phyloP scores from a whole-genome alignment of 2,888 invertebrate species.

The Pyrgus malvae region DNA sequence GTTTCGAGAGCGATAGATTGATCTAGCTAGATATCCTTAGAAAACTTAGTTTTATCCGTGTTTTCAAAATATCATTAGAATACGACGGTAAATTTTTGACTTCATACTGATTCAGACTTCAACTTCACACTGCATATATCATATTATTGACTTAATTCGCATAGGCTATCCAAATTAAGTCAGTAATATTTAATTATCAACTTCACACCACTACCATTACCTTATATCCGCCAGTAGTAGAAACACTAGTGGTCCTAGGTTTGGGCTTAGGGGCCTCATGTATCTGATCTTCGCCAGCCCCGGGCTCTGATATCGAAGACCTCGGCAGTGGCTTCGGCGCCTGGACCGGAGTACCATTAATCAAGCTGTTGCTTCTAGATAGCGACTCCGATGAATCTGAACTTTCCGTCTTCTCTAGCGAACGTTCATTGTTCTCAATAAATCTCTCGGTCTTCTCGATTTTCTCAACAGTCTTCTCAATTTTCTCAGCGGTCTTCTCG shows the following conservation, averaged over 20 bases:
- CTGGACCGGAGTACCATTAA: constrained; percentile 70
- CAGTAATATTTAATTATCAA: no score
- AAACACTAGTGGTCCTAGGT: constrained; percentile 85
- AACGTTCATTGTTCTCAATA: constrained; percentile 36
- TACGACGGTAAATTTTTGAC: no score
- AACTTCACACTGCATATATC: no score
- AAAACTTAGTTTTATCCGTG: no score
- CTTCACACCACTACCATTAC: constrained; percentile 60
- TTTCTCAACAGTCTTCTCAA: constrained; percentile 35
- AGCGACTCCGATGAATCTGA: constrained; percentile 60
- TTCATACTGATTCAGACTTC: no score
- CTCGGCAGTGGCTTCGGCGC: constrained; percentile 91
- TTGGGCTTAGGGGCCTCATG: constrained; percentile 80
- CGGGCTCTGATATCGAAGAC: constrained; percentile 88
- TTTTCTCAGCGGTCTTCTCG: constrained; percentile 38
- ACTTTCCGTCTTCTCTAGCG: constrained; percentile 58
- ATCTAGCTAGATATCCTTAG: no score
- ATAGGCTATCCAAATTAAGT: no score
- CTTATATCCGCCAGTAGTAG: constrained; percentile 90
- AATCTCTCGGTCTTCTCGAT: constrained; percentile 37
- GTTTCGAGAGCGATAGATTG: no score
- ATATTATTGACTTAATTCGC: no score
- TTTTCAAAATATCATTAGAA: no score
- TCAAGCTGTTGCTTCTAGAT: constrained; percentile 66
- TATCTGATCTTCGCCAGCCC: constrained; percentile 68